A percentile compares a stretch with the other conserved stretches of the same genome.
Conservation (phyloP, 1,140 invertebrate genomes). For the Eriocheir sinensis region DNA sequence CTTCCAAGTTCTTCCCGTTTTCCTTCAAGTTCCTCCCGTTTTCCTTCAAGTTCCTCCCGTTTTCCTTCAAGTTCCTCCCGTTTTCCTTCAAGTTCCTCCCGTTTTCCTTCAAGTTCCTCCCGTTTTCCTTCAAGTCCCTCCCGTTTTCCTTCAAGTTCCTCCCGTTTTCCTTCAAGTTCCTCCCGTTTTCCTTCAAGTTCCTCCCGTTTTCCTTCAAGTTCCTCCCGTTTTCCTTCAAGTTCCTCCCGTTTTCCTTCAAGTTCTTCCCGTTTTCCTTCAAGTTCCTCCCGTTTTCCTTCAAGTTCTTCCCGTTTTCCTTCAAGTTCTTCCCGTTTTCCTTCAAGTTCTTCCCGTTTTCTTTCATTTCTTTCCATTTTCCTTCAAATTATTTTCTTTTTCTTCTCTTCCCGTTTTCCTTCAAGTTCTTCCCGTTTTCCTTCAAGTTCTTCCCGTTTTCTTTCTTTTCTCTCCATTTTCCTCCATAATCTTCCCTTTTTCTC, state of each 20-base stretch:
- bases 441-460: too few species aligned
- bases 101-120: neutral
- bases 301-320: too few species aligned
- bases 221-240: neutral
- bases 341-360: neutral
- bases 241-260: neutral
- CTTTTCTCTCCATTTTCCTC: neutral
- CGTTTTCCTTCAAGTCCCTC: neutral
- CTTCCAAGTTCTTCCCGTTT: neutral
- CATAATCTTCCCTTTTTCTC: neutral
- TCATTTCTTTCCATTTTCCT: neutral
- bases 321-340: neutral
- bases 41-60: neutral
- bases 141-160: neutral
- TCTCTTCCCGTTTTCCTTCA: neutral
- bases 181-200: neutral
- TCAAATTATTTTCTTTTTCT: neutral
- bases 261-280: neutral
- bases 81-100: neutral
- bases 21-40: neutral
- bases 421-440: neutral
- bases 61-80: neutral
- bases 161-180: neutral
- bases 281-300: slow-evolving; percentile 4
- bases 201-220: neutral